Evolutionary conservation across 2,888 invertebrate genomes (phyloP), one percentile per base, ranked within the genome.

Genomic region (Herminia tarsipennalis): DNA sequence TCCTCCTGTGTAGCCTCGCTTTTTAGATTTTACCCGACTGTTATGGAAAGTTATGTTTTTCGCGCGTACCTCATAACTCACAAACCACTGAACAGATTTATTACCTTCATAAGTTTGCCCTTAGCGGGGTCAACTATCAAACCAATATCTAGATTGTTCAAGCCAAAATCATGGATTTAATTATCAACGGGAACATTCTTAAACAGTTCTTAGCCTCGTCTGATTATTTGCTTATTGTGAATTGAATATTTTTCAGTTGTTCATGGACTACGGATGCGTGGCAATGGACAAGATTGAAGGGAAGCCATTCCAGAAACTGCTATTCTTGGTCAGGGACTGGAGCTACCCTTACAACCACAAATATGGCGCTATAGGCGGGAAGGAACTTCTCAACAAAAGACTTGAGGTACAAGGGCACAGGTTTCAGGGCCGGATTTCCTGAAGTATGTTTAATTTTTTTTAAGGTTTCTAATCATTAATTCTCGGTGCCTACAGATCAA

Each of bases 231-330:
- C n/a, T n/a, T n/a, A n/a, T n/a, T n/a, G n/a, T n/a, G n/a, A n/a
- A n/a, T n/a, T n/a, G n/a, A n/a, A n/a, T n/a, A n/a, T n/a, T 18
- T 66, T 57, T 12, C 74, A 97, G 95, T 88, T 99, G 36, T 99
- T 99, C 88, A 99, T 99, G 37, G 99, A 99, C 81, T 99, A 99
- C 87, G 99, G 99, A 0, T 94, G 98, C 42, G 92, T 99, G 62
- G 99, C 99, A 1, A 92, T 98, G 70, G 95, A 94, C 52, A 97
- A 97, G 77, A 95, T 95, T 39, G 95, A 95, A 5, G 95, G 95
- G 55, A 97, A 96, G 70, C 98, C 98, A 1, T 97, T 98, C 88
- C 97, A 98, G 86, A 93, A 95, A 67, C 88, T 98, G 37, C 96
- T 97, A 81, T 97, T 98, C 82, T 91, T 98, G 8, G 96, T 98